A percentile compares a stretch with the other conserved stretches of the same genome.
Evolutionary conservation across 1,140 invertebrate species (phyloP).

Genomic region (Sipha flava): DNA sequence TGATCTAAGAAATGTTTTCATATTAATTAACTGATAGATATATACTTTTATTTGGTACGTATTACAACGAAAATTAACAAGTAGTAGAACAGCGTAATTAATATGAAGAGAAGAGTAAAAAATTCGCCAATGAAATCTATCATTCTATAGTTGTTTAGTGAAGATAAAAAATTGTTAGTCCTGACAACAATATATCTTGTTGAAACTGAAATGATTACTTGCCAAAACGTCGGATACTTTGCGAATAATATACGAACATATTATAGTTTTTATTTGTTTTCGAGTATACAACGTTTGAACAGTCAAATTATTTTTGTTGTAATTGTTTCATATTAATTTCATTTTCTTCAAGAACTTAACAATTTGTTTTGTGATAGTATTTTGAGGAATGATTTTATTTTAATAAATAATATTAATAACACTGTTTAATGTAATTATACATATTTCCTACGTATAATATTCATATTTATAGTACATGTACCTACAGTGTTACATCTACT

Average conservation of each 20-base stretch:
- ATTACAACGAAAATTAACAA: neutral
- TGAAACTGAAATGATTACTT: neutral
- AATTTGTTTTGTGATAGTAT: too few species aligned
- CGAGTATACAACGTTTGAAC: too few species aligned
- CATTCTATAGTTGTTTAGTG: neutral
- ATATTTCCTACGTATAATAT: too few species aligned
- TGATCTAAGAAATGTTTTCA: neutral
- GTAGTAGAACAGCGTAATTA: neutral
- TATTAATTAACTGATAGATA: neutral
- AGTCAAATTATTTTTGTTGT: too few species aligned
- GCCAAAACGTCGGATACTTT: neutral
- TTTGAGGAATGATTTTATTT: too few species aligned
- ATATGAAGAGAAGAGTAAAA: neutral
- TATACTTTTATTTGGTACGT: neutral
- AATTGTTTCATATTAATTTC: too few species aligned
- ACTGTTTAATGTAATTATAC: too few species aligned
- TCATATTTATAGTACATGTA: too few species aligned
- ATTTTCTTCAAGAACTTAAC: too few species aligned
- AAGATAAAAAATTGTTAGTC: neutral
- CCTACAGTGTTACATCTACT: too few species aligned
- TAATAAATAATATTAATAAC: too few species aligned
- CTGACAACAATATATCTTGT: neutral
- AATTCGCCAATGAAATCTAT: neutral
- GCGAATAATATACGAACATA: neutral
- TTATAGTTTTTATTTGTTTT: neutral